Evolutionary conservation across 30 jellyfish, hydroid and myxozoan genomes (phyloP), one percentile per base, ranked within the genome.

Genomic region (Pseudorhiza aurosa): DNA sequence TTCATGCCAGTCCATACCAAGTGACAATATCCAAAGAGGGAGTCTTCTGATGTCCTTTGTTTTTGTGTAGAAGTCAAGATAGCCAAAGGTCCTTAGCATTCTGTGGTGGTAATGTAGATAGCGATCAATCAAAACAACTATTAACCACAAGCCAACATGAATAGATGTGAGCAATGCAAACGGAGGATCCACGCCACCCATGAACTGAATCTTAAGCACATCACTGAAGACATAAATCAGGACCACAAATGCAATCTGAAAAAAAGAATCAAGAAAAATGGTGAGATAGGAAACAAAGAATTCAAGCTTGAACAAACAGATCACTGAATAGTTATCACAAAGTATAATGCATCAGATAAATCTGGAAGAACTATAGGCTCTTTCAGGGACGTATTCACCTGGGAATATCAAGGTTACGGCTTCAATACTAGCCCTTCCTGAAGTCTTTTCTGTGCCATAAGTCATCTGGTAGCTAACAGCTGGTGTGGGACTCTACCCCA

Each of bases 131-230:
- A 93, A 22, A 45, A 72, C 88, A 0, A 77, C 58, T 24, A 93
- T 22, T 4, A 87, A 77, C 99, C 99, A 93, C 29, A 93, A 85
- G 3, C 87, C 96, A 19, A 93, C 99, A 69, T 93, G 96, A 44
- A 87, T 47, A 21, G 82, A 83, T 26, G 96, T 72, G 45, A 93
- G 90, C 21, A 93, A 63, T 28, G 99, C 99, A 70, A 93, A 93
- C 17, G 99, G 99, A 8, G 95, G 96, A 35, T 87, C 95, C 12
- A 93, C 83, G 2, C 99, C 99, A 50, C 97, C 99, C 27, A 93
- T 26, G 32, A 81, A 33, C 57, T 80, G 40, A n/a, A 71, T 53
- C n/a, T 87, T 87, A 43, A 81, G 68, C 14, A 93, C 96, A 82
- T 93, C 96, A 82, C 92, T 43, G 8, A 87, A 75, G 7, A 93